These are phyloP conservation scores for Thalpophila matura DNA, from an alignment of 2,888 invertebrate species.

Conservation along the genomic window DNA sequence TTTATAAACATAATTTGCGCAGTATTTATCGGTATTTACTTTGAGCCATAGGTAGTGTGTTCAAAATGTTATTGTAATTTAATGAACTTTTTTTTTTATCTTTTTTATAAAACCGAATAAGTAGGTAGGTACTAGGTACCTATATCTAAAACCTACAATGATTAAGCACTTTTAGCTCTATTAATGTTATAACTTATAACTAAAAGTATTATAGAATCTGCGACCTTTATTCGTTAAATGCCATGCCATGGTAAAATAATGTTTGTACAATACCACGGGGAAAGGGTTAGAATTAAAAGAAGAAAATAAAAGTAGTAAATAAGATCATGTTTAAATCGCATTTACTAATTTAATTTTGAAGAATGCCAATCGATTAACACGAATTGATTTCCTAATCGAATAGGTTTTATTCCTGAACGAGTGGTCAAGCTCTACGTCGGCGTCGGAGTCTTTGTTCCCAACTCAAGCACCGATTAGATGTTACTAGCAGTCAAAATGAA, in stretches of 20 bases:
- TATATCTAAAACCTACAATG: neutral
- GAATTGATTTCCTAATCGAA: slow-evolving; percentile 2
- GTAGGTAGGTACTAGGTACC: no score
- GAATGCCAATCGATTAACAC: accelerated
- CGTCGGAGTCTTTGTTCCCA: no score
- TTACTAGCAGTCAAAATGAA: slow-evolving; percentile 4
- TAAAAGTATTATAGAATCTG: neutral
- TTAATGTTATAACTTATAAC: no score
- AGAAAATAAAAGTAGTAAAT: neutral
- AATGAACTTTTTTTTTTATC: no score
- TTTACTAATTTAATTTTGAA: neutral
- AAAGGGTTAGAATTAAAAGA: neutral
- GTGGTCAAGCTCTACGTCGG: slow-evolving; percentile 8
- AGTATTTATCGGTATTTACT: slow-evolving; percentile 17
- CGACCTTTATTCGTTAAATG: neutral
- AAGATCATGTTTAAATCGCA: neutral
- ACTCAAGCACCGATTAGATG: neutral
- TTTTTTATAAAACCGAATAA: no score
- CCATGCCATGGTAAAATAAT: no score
- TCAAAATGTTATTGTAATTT: no score
- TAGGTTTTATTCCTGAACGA: accelerated
- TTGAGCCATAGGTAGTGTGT: neutral
- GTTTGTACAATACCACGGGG: no score
- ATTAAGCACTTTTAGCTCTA: neutral
- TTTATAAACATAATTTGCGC: slow-evolving; percentile 2